Base-by-base conservation (phyloP, 2,888 invertebrate genomes). In the Gymnoscelis rufifasciata region DNA sequence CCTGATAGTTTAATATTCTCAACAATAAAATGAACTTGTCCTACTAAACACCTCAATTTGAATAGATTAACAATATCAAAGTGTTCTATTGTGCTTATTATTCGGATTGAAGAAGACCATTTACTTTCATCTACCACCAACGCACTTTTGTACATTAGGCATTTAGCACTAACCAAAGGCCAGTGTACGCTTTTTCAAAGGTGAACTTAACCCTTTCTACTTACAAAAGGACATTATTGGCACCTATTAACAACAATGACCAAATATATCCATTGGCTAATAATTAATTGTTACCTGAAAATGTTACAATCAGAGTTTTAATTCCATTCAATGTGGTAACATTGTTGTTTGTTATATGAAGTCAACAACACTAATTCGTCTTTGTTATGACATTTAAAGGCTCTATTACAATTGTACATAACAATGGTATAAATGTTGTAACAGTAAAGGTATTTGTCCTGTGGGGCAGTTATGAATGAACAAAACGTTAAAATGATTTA, bases 361-460 rank as follows among this genome's bases (percentile, higher is more conserved):
- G 50, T 40, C 38, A 54, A 48, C 45, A 46, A 48, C 50, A 41
- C 48, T 41, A 36, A 24, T 36, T 27, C 13, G 38, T 42, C 15
- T 42, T 45, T 50, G 49, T 47, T 47, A 41, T 27, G 36, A 43
- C 33, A 47, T 40, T 37, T 3, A 31, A n/a, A 31, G 31, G 14
- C n/a, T n/a, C 27, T 51, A 43, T 43, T 38, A 37, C 23, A 7
- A 27, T 46, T 43, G 36, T 38, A 41, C 13, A 14, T 7, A 8
- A 38, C 45, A 41, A 50, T 39, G 38, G 24, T n/a, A 45, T 45
- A 7, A 35, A 37, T 39, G 19, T 26, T 39, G 39, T 46, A 11
- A 26, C 11, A 30, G 29, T n/a, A 11, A 29, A 42, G 41, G 38
- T 41, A 4, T 37, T 49, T 49, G 49, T 38, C 38, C 41, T 40